These are phyloP conservation scores for Notoglanidium macrostoma DNA, from an alignment of 2,797 vertebrate species.

Conservation along the genomic window DNA sequence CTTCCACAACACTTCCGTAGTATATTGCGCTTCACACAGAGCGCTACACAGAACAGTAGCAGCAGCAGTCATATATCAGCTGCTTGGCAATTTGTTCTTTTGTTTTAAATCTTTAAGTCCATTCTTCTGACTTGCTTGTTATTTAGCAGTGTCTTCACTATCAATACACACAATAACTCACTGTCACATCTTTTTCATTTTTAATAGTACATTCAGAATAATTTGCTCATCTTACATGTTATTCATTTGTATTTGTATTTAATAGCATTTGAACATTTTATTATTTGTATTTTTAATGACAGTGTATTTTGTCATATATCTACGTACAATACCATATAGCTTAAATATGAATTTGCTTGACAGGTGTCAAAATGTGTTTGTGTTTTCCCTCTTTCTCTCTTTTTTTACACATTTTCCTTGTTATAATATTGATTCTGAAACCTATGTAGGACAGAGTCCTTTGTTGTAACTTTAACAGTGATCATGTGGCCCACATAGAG, in stretches of 20 bases:
- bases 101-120: background rate
- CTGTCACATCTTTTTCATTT: background rate
- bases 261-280: background rate
- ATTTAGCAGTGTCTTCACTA: background rate
- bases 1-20: background rate
- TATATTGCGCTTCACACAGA: background rate
- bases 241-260: conserved; percentile 4
- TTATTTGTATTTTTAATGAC: background rate
- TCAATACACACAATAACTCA: no score
- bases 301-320: background rate
- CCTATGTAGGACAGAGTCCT: background rate
- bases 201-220: background rate
- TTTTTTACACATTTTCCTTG: background rate
- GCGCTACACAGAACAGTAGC: background rate
- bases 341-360: background rate
- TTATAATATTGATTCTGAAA: background rate
- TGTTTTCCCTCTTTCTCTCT: background rate
- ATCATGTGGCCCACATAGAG: background rate
- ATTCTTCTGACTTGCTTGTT: background rate
- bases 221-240: no score
- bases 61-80: background rate
- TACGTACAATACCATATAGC: background rate
- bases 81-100: background rate
- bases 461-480: background rate
- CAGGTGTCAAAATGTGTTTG: background rate